These are phyloP conservation scores for Acromyrmex heyeri DNA, from an alignment of 1,140 invertebrate species.

Conservation along the genomic window DNA sequence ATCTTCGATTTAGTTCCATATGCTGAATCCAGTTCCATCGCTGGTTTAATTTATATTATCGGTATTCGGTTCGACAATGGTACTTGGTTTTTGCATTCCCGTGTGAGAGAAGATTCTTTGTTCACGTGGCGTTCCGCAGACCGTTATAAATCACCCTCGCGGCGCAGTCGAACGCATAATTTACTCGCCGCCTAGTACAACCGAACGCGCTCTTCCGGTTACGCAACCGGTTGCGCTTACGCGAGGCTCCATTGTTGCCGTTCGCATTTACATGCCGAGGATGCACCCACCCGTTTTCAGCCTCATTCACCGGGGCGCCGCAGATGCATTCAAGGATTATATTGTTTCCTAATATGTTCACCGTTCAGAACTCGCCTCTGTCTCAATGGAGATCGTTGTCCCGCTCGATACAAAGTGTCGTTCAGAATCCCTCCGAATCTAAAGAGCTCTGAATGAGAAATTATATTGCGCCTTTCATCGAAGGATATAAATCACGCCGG, in stretches of 20 bases:
- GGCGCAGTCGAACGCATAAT: conserved; percentile 63
- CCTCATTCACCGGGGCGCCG: conserved; percentile 68
- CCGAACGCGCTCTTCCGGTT: conserved; percentile 71
- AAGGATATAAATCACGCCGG: conserved; percentile 11
- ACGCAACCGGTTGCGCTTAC: conserved; percentile 75
- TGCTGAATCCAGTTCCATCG: too few relatives aligned
- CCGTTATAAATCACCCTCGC: conserved; percentile 71
- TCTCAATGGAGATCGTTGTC: conserved; percentile 61
- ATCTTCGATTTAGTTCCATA: neutral
- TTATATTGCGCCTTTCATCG: neutral
- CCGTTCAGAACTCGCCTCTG: conserved; percentile 51
- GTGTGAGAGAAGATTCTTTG: conserved; percentile 54
- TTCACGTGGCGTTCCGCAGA: conserved; percentile 12
- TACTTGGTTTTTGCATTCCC: conserved; percentile 54
- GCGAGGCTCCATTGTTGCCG: conserved; percentile 66
- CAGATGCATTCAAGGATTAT: conserved; percentile 66
- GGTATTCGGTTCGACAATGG: too few relatives aligned
- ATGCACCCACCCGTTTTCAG: conserved; percentile 64
- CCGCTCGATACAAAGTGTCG: conserved; percentile 33
- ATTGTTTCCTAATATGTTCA: conserved; percentile 67
- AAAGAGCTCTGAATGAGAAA: conserved; percentile 20
- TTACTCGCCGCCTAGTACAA: conserved; percentile 48
- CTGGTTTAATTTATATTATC: neutral
- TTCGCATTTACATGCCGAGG: conserved; percentile 69
- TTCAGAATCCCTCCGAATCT: conserved; percentile 9